Percentiles rank a stretch among this genome's conserved stretches.
These are phyloP conservation scores for Lysandra bellargus DNA, from an alignment of 2,888 invertebrate genomes.

Conservation along the genomic window DNA sequence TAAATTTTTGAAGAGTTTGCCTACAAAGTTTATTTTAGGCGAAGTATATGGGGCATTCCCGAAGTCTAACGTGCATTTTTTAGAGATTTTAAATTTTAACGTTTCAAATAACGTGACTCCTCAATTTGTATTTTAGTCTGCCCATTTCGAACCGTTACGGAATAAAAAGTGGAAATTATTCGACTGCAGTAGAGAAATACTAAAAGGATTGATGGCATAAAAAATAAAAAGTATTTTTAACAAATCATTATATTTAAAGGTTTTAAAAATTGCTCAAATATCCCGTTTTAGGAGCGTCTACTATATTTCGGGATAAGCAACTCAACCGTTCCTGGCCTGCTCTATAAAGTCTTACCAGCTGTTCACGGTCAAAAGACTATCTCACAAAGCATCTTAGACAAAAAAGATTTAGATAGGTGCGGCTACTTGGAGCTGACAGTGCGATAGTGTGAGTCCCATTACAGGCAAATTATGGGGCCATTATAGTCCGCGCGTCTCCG, in stretches of 20 bases:
- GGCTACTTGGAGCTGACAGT: slow-evolving; percentile 73
- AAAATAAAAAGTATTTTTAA: not conserved
- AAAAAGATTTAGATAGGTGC: slow-evolving; percentile 47
- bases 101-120: slow-evolving; percentile 17
- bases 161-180: slow-evolving; percentile 6
- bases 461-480: slow-evolving; percentile 76
- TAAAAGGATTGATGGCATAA: not conserved
- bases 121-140: slow-evolving; percentile 20
- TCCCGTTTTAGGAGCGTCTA: not conserved
- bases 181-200: not conserved
- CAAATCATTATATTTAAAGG: not conserved
- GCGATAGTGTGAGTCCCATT: slow-evolving; percentile 78
- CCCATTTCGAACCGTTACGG: slow-evolving; percentile 44
- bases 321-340: not conserved
- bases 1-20: slow-evolving; percentile 30
- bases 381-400: slow-evolving; percentile 47
- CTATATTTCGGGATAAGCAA: not conserved
- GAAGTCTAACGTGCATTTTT: slow-evolving; percentile 23
- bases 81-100: slow-evolving; percentile 29
- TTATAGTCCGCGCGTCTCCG: slow-evolving; percentile 74
- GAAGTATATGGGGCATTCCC: slow-evolving; percentile 9
- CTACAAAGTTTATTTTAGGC: slow-evolving; percentile 30
- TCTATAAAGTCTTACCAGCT: not conserved
- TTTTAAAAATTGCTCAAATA: not conserved
- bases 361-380: not conserved